Evolutionary conservation across 2,888 invertebrate species (phyloP).

Genomic region (Bellardia bayeri): DNA sequence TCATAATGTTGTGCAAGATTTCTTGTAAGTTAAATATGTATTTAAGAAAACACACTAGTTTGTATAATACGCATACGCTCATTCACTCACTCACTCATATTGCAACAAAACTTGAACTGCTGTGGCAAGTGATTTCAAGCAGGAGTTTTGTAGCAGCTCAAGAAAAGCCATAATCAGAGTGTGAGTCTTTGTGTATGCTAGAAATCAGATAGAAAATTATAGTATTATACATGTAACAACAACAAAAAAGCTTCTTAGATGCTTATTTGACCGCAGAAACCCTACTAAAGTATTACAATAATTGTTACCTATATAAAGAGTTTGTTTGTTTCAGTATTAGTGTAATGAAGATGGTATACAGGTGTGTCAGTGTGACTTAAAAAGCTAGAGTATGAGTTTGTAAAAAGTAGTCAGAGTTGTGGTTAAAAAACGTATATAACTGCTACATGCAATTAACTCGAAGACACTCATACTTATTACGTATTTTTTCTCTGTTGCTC

Average conservation of each 20-base stretch:
- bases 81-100: background rate
- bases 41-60: background rate
- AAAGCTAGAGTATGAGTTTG: background rate
- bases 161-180: background rate
- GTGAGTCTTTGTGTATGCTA: background rate
- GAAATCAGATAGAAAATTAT: conserved; percentile 19
- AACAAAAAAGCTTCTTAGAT: conserved; percentile 15
- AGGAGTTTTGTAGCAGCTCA: background rate
- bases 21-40: conserved; percentile 37
- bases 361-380: background rate
- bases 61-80: background rate
- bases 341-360: conserved; percentile 29
- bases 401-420: background rate
- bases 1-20: conserved; percentile 44
- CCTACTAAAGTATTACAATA: conserved; percentile 17
- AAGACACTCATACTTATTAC: conserved; percentile 47
- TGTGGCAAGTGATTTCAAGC: background rate
- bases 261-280: conserved; percentile 57
- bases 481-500: background rate
- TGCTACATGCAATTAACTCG: conserved; percentile 64
- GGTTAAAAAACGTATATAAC: conserved; percentile 45
- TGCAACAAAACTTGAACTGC: conserved; percentile 21
- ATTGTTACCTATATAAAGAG: background rate
- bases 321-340: conserved; percentile 10
- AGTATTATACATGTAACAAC: conserved; percentile 11